Base-by-base conservation (phyloP, 2,113 vertebrate species). In the Eretmochelys imbricata region DNA sequence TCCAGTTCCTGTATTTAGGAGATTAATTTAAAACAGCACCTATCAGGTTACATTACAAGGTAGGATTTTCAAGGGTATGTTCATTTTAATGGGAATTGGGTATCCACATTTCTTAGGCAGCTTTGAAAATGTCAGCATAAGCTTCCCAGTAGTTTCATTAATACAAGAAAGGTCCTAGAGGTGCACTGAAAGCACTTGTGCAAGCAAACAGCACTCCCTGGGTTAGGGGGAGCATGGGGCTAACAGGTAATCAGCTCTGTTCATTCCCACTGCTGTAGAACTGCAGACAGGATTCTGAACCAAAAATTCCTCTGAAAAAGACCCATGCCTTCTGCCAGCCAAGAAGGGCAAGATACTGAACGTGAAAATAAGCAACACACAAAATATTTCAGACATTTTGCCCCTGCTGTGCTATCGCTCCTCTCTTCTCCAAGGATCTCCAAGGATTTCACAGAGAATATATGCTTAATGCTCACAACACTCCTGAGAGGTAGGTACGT, bases 161-260 rank as follows among this genome's bases (percentile, higher is more conserved):
- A 35, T 0, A 80, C 53, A 2, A 42, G 82, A 0, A 0, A 50
- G 31, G 82, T 35, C 54, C 75, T 59, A 4, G 84, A 82, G 95
- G 84, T 95, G 93, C 2, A 6, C 4, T 0, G 55, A 27, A 88
- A 35, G 81, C 46, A n/a, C 42, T 1, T 0, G 13, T 82, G 80
- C 54, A 85, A 89, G 83, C 76, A 93, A 4, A 7, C 0, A 0
- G 1, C 1, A 0, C 75, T 38, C 95, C 24, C 81, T 1, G 89
- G 89, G 94, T 85, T 95, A 87, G 4, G 0, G 48, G 1, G 54
- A 0, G 3, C 1, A 0, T 0, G 50, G 84, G 59, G 89, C 80
- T 16, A 69, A 46, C 85, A 87, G 49, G 50, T 93, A 91, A 46
- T 1, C 65, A 57, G 46, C 81, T 50, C 79, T 0, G 0, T 2